Percentiles rank a stretch among this genome's conserved stretches.
Evolutionary conservation across 1,140 invertebrate species (phyloP).

Genomic region (Sycobia sp.): DNA sequence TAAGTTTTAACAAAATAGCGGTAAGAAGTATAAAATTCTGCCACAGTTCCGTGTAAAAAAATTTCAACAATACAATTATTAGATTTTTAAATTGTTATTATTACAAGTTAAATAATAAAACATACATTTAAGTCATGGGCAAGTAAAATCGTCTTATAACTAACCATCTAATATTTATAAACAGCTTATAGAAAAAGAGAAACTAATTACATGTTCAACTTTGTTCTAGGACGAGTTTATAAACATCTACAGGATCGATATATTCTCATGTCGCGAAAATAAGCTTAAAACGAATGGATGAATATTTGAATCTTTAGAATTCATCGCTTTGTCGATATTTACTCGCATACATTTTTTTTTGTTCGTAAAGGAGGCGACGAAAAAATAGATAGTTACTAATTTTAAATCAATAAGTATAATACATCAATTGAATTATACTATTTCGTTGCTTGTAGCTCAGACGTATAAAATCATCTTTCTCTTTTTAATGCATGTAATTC

Average conservation of each 20-base stretch:
- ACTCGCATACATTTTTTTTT: neutral
- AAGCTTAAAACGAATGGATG: conserved; percentile 17
- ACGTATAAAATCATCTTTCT: too few relatives aligned
- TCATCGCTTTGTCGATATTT: conserved; percentile 13
- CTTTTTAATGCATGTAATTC: too few relatives aligned
- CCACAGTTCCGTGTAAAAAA: neutral
- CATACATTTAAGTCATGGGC: conserved; percentile 56
- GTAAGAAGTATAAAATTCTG: neutral
- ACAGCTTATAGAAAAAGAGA: conserved; percentile 45
- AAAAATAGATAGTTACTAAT: conserved; percentile 6
- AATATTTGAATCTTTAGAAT: conserved; percentile 15
- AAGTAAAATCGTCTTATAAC: conserved; percentile 55
- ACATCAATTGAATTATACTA: conserved; percentile 26
- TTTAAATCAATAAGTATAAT: conserved; percentile 6
- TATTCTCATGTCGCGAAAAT: conserved; percentile 16
- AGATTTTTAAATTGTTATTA: conserved; percentile 34
- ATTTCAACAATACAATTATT: conserved; percentile 1
- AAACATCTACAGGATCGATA: conserved; percentile 11
- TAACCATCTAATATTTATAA: conserved; percentile 49
- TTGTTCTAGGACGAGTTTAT: conserved; percentile 37
- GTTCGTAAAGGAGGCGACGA: neutral
- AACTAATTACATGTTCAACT: conserved; percentile 44
- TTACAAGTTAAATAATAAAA: conserved; percentile 47
- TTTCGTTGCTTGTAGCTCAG: conserved; percentile 15
- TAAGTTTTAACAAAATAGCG: too few relatives aligned